phyloP scores from a whole-genome alignment of 2,113 vertebrate genomes.

The Podarcis raffonei region DNA sequence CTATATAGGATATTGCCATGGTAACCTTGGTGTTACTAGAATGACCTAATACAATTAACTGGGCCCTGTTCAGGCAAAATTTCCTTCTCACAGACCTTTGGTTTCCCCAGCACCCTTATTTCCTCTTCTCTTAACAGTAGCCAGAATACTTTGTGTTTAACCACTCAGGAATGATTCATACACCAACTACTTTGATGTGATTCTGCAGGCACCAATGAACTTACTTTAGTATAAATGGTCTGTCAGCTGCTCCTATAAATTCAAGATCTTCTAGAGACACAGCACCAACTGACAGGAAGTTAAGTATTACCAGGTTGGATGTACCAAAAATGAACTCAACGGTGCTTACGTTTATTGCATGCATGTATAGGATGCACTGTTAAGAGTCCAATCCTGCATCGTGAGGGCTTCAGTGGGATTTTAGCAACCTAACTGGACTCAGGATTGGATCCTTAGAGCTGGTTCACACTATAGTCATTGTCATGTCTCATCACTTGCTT shows the following conservation, averaged over 20 bases:
- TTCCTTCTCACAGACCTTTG: slow-evolving; percentile 51
- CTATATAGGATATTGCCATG: slow-evolving; percentile 56
- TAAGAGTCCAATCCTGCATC: no score
- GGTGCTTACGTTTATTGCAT: no score
- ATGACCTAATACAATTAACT: slow-evolving; percentile 64
- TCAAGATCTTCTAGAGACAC: neutral
- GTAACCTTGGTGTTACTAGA: slow-evolving; percentile 59
- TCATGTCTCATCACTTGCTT: no score
- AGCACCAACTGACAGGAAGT: no score
- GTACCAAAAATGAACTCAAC: no score
- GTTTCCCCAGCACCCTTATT: slow-evolving; percentile 5
- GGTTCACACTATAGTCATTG: no score
- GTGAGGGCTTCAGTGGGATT: no score
- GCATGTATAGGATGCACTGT: no score
- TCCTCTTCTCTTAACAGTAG: slow-evolving; percentile 36
- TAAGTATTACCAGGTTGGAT: no score
- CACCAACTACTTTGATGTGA: neutral
- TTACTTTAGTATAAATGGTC: neutral
- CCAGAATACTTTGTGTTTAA: neutral
- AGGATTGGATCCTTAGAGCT: no score
- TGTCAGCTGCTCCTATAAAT: neutral
- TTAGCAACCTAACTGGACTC: no score
- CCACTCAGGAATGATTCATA: neutral
- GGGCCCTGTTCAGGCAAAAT: slow-evolving; percentile 38
- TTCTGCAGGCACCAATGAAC: neutral